Conservation (phyloP, 2,888 invertebrate species). For the Cerceris ruficornis region DNA sequence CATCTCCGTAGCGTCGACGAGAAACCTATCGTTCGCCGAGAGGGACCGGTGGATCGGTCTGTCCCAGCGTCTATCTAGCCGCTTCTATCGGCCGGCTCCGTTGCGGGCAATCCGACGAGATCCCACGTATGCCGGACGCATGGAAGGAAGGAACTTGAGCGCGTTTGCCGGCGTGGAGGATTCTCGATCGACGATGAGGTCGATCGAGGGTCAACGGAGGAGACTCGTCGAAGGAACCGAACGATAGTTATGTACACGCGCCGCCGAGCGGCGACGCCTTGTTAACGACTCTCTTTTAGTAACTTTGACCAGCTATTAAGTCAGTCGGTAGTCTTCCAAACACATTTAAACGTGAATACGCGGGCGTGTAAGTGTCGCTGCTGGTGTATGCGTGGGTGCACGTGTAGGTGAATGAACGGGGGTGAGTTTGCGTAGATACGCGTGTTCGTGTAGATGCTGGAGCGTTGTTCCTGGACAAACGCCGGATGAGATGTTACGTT, state of each 20-base stretch:
- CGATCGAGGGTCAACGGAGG: neutral
- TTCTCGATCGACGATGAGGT: neutral
- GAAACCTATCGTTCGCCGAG: no score
- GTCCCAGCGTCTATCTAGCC: no score
- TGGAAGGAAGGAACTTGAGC: neutral
- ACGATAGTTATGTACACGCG: neutral
- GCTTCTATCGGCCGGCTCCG: no score
- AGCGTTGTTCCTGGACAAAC: neutral
- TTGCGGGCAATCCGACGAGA: no score
- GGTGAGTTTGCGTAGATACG: neutral
- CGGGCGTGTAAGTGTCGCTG: slow-evolving; percentile 8
- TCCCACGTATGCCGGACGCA: neutral
- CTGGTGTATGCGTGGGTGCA: neutral
- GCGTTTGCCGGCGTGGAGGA: neutral
- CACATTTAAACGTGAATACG: slow-evolving; percentile 19
- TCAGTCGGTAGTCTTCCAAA: slow-evolving; percentile 22
- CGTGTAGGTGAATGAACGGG: slow-evolving; percentile 2
- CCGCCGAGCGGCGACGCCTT: neutral
- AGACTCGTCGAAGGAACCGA: neutral
- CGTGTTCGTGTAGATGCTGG: no score
- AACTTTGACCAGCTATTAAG: neutral
- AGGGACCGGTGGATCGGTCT: no score
- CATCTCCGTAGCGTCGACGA: neutral
- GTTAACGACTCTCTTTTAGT: slow-evolving; percentile 10
- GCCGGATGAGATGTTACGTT: neutral